These are phyloP conservation scores for Drosophila kambysellisi DNA, from an alignment of 2,888 invertebrate genomes.

Conservation along the genomic window DNA sequence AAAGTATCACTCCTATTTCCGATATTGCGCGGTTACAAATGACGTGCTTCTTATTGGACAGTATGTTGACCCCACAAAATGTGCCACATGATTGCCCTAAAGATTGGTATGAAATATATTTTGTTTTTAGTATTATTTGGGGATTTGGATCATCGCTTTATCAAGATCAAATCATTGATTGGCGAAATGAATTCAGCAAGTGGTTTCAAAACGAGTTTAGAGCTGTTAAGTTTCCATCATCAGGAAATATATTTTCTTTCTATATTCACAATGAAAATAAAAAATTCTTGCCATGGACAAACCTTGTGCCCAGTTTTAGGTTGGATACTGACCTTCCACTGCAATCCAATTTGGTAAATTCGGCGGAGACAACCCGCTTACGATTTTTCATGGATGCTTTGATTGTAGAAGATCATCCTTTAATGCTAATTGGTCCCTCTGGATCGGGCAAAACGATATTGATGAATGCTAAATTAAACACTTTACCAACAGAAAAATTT, in stretches of 20 bases:
- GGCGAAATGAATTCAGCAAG: conserved; percentile 97
- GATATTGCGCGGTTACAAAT: conserved; percentile 96
- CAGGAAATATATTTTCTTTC: conserved; percentile 94
- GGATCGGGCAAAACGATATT: conserved; percentile 98
- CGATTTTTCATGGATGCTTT: conserved; percentile 95
- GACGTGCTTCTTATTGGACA: conserved; percentile 94
- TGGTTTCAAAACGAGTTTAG: conserved; percentile 98
- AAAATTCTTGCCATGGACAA: conserved; percentile 95
- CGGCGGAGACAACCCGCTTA: conserved; percentile 94
- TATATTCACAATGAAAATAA: conserved; percentile 94
- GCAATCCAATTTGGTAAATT: conserved; percentile 91
- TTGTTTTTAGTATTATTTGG: conserved; percentile 96
- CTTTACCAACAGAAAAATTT: conserved; percentile 90
- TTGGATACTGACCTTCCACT: conserved; percentile 94
- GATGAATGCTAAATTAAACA: conserved; percentile 92
- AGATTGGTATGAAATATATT: conserved; percentile 96
- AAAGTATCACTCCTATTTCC: conserved; percentile 95
- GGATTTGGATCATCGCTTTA: conserved; percentile 96
- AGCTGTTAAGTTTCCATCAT: conserved; percentile 92
- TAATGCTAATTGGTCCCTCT: conserved; percentile 95
- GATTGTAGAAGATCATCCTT: conserved; percentile 91
- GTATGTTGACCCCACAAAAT: conserved; percentile 91
- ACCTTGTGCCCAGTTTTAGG: conserved; percentile 91
- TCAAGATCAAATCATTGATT: conserved; percentile 96
- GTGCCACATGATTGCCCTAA: conserved; percentile 95